phyloP scores from a whole-genome alignment of 2,888 invertebrate species.

The Apamea crenata region DNA sequence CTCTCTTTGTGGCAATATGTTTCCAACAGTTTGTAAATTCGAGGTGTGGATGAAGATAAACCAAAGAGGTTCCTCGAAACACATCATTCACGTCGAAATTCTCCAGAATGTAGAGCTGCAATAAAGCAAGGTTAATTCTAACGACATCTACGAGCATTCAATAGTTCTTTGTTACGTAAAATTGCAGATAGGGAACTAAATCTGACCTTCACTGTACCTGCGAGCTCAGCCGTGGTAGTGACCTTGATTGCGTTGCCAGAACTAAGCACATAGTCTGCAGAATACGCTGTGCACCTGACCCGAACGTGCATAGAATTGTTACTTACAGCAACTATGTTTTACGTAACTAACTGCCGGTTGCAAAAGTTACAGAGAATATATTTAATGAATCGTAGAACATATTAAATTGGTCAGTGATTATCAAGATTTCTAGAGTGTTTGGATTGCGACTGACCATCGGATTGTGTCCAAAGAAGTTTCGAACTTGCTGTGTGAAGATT shows the following conservation, averaged over 20 bases:
- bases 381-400: not conserved
- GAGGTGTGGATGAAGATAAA: not conserved
- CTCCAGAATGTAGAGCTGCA: not conserved
- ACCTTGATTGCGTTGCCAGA: constrained; percentile 39
- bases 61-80: not conserved
- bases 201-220: constrained; percentile 17
- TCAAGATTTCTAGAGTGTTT: not conserved
- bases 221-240: constrained; percentile 12
- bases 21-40: too few species aligned
- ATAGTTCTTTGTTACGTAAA: constrained; percentile 5
- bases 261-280: constrained; percentile 22
- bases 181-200: constrained; percentile 5
- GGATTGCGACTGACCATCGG: not conserved
- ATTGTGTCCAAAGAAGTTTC: not conserved
- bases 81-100: too few species aligned
- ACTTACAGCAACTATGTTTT: not conserved
- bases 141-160: not conserved
- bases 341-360: constrained; percentile 9
- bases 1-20: too few species aligned
- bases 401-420: not conserved
- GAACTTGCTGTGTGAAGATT: not conserved
- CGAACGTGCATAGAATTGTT: constrained; percentile 20
- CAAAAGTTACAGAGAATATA: not conserved
- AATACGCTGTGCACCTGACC: not conserved
- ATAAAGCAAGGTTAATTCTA: not conserved